Conservation (phyloP, 2,888 invertebrate genomes). For the Ichneumoninae sp. region DNA sequence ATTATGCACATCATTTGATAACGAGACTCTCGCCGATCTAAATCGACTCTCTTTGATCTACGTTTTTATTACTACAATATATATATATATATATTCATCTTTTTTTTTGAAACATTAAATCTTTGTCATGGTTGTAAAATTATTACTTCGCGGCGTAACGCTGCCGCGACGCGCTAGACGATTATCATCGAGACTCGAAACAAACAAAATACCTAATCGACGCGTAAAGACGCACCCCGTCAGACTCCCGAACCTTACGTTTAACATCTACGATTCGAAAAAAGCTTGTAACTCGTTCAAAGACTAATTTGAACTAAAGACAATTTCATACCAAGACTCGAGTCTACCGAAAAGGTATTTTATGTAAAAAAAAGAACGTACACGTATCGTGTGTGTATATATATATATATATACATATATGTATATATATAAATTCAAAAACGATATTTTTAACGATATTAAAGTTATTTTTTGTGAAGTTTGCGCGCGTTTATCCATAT, state of each 20-base stretch:
- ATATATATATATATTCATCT: conserved; percentile 54
- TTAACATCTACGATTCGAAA: conserved; percentile 19
- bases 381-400: conserved; percentile 50
- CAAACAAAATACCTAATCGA: conserved; percentile 1
- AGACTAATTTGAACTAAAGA: conserved; percentile 27
- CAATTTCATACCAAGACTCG: conserved; percentile 36
- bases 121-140: conserved; percentile 62
- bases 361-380: conserved; percentile 30
- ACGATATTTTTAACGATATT: no score
- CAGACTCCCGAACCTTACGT: conserved; percentile 24
- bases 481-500: conserved; percentile 24
- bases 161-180: conserved; percentile 31
- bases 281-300: background rate
- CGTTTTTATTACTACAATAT: conserved; percentile 33
- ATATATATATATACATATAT: conserved; percentile 30
- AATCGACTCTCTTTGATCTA: conserved; percentile 47
- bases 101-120: conserved; percentile 65
- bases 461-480: conserved; percentile 44
- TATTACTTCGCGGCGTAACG: conserved; percentile 37
- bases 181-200: conserved; percentile 52
- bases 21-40: conserved; percentile 52
- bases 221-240: conserved; percentile 19
- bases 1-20: conserved; percentile 47
- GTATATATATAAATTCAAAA: conserved; percentile 52
- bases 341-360: conserved; percentile 18